Percentiles rank a stretch among this genome's conserved stretches.
These are phyloP conservation scores for Scolanthus callimorphus DNA, from an alignment of 92 coral and sea anemone genomes.

Conservation along the genomic window DNA sequence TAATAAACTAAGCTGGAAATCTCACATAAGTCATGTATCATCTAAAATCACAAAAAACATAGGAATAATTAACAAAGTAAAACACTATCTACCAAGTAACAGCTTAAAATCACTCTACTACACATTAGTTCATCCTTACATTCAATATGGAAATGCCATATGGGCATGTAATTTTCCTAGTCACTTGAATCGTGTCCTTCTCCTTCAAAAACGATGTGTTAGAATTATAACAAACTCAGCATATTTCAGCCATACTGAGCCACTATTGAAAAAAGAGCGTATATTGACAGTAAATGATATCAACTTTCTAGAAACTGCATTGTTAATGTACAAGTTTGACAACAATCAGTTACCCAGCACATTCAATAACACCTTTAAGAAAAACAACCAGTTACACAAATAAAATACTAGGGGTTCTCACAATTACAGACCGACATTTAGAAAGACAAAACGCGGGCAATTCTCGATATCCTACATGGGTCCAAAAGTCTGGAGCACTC, in stretches of 20 bases:
- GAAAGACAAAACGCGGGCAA: not conserved
- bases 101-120: not conserved
- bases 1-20: conserved; percentile 8
- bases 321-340: not conserved
- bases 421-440: not conserved
- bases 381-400: not conserved
- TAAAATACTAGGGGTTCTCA: not conserved
- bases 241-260: not conserved
- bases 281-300: not conserved
- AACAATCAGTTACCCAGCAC: not conserved
- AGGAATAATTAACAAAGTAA: not conserved
- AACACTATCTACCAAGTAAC: not conserved
- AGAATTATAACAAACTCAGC: not conserved
- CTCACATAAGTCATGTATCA: conserved; percentile 7
- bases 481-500: not conserved
- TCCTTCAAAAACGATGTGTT: not conserved
- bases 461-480: not conserved
- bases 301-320: not conserved
- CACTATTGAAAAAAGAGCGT: not conserved
- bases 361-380: not conserved
- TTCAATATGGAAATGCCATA: not conserved
- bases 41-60: conserved; percentile 5
- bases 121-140: not conserved
- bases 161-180: too few species aligned
- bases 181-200: too few species aligned